phyloP scores from a whole-genome alignment of 2,888 invertebrate genomes.

The Ceramica pisi region DNA sequence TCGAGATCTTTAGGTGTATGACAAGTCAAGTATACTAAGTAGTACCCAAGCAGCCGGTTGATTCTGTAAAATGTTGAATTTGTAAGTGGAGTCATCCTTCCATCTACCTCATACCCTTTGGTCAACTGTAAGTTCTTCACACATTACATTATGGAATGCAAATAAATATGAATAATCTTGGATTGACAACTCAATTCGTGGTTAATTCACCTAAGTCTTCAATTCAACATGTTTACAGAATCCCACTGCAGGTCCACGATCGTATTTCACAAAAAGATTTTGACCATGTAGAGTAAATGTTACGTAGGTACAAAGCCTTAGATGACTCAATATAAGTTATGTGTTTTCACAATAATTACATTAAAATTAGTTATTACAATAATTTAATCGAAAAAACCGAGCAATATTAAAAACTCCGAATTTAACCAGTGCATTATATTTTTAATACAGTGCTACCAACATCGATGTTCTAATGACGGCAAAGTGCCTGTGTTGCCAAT shows the following conservation, averaged over 20 bases:
- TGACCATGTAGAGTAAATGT: not conserved
- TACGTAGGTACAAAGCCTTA: conserved; percentile 27
- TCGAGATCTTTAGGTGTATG: not conserved
- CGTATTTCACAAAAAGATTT: not conserved
- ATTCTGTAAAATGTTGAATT: too few relatives aligned
- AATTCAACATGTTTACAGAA: not conserved
- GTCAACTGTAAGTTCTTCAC: too few relatives aligned
- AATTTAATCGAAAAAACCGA: conserved; percentile 13
- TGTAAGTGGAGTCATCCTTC: too few relatives aligned
- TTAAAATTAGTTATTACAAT: conserved; percentile 21
- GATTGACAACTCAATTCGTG: too few relatives aligned
- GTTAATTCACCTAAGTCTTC: too few relatives aligned
- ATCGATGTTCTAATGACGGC: conserved; percentile 42
- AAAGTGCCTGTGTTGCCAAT: conserved; percentile 52
- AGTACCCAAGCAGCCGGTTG: too few relatives aligned
- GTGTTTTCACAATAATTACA: conserved; percentile 34
- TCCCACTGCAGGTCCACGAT: not conserved
- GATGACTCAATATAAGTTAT: conserved; percentile 7
- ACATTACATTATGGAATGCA: too few relatives aligned
- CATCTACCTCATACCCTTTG: too few relatives aligned
- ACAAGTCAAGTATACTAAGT: not conserved
- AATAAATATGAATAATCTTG: too few relatives aligned
- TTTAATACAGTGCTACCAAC: conserved; percentile 58
- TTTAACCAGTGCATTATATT: conserved; percentile 65
- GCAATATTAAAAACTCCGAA: conserved; percentile 62